Base-by-base conservation (phyloP, 2,113 vertebrate genomes). In the Tamias sibiricus region DNA sequence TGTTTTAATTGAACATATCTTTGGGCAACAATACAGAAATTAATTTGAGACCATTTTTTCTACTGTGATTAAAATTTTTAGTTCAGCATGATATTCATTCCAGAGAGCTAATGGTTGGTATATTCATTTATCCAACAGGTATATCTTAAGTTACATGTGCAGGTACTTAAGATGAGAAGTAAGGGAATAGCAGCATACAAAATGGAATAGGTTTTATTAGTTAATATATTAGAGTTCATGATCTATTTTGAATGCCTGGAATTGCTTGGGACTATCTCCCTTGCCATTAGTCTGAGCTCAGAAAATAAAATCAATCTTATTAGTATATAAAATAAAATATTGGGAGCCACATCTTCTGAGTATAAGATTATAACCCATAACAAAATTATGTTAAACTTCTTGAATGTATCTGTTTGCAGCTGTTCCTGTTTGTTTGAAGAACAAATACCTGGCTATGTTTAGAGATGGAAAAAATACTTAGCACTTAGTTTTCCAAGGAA, bases 241-340 rank as follows among this genome's bases (percentile, higher is more conserved):
- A 68, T 30, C 69, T 71, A 62, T 77, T 95, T 95, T 87, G 75
- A 82, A 75, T 82, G 68, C 95, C 83, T 95, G 26, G 40, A 66
- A 80, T 79, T 80, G 68, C 83, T 93, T 84, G 54, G 59, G 40
- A 47, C 81, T 93, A 14, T 94, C 52, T 89, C 68, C n/a, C 62
- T 92, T 84, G 62, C 54, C 44, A 79, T 86, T 93, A 83, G 40
- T 94, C 52, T 96, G 30, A 22, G 30, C 79, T 91, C 49, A 93
- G 82, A 92, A 91, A 71, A 85, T 91, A 82, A 75, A 95, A 97
- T 80, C 30, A 81, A 95, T 97, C 90, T 94, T 97, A 87, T 94
- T 91, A 54, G 72, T 54, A 59, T 52, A 66, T 49, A 68, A 89
- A 96, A 92, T 91, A 95, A 92, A 95, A 75, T 74, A 74, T 30